Conservation (phyloP, 2,113 vertebrate species). For the Aptenodytes forsteri region DNA sequence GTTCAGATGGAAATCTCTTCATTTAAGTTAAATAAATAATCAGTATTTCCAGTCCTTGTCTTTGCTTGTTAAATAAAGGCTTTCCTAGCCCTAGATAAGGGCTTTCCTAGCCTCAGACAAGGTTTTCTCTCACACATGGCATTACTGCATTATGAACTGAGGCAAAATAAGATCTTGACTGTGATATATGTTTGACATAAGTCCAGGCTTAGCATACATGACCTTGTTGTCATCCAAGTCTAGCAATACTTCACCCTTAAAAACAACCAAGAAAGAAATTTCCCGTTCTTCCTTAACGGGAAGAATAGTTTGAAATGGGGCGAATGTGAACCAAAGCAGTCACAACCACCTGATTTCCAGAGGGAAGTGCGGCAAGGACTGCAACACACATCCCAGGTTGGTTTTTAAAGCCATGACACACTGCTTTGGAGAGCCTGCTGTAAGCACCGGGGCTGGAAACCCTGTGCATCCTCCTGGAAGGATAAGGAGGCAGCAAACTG, state of each 20-base stretch:
- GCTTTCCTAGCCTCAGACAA: not conserved
- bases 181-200: not conserved
- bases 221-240: not conserved
- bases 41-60: not conserved
- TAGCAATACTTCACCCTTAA: not conserved
- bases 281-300: not conserved
- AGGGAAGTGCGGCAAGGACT: not conserved
- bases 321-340: not conserved
- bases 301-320: not conserved
- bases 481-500: not conserved
- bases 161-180: not conserved
- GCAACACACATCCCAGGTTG: too few relatives aligned
- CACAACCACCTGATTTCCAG: not conserved
- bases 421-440: not conserved
- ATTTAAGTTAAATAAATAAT: not conserved
- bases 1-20: not conserved
- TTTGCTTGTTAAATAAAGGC: not conserved
- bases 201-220: not conserved
- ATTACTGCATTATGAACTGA: not conserved
- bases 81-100: not conserved
- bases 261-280: not conserved
- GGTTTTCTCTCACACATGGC: not conserved
- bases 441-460: not conserved
- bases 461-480: not conserved
- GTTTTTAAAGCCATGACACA: not conserved